Conservation (phyloP, 2,888 invertebrate genomes). For the Monopis laevigella region DNA sequence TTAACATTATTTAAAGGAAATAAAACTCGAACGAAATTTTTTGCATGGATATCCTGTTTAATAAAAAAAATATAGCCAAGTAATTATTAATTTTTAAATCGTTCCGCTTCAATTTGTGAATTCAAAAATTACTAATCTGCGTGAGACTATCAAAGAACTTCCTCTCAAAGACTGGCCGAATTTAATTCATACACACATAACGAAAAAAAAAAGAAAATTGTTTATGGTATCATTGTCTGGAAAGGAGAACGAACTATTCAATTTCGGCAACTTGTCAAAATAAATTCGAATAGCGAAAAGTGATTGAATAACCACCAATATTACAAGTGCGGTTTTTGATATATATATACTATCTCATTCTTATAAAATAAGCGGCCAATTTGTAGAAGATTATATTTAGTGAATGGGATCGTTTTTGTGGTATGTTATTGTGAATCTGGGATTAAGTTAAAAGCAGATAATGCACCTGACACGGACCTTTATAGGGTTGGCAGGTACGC, state of each 20-base stretch:
- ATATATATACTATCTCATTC: slow-evolving; percentile 31
- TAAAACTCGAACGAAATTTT: too few species aligned
- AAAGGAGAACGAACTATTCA: slow-evolving; percentile 33
- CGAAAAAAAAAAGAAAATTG: slow-evolving; percentile 37
- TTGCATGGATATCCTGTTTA: too few species aligned
- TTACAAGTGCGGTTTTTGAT: slow-evolving; percentile 32
- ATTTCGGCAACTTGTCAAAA: slow-evolving; percentile 48
- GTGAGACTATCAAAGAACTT: slow-evolving; percentile 56
- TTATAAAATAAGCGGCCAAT: slow-evolving; percentile 29
- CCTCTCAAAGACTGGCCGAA: slow-evolving; percentile 45
- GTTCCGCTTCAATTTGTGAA: slow-evolving; percentile 46
- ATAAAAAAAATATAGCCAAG: too few species aligned
- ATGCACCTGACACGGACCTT: slow-evolving; percentile 51
- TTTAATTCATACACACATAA: slow-evolving; percentile 38
- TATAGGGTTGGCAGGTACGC: slow-evolving; percentile 43
- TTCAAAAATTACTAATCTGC: slow-evolving; percentile 48
- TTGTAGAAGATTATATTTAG: slow-evolving; percentile 46
- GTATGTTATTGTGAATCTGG: slow-evolving; percentile 33
- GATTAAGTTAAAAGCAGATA: slow-evolving; percentile 49
- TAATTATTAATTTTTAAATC: too few species aligned
- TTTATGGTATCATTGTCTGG: slow-evolving; percentile 50
- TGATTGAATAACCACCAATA: slow-evolving; percentile 48
- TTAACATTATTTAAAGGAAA: too few species aligned
- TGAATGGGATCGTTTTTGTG: slow-evolving; percentile 48
- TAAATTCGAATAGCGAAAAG: slow-evolving; percentile 33